Evolutionary conservation across 2,797 vertebrate species (phyloP), one percentile per base, ranked within the genome.

Genomic region (Melanitta fusca): DNA sequence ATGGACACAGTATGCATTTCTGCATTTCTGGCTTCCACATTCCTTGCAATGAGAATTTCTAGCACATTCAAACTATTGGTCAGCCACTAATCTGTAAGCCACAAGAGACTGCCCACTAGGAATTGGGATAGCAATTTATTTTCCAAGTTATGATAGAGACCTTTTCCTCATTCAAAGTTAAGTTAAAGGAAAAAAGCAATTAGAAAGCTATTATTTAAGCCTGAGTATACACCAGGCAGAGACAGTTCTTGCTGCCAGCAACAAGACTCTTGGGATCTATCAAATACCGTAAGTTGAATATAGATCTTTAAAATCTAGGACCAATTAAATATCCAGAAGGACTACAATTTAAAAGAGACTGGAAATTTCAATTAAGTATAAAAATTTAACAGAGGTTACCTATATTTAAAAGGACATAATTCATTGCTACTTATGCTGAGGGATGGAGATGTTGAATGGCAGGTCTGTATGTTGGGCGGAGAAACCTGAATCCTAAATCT

Each of bases 231-330:
- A 93, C 17, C 65, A 95, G 49, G 65, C 49, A 93, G 70, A 91
- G 61, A 77, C 25, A 45, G 56, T 66, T 96, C 72, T 86, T 43
- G 10, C 57, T 93, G 71, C 80, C 39, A 94, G 43, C 68, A 91
- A 32, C 6, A 62, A 89, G 66, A 47, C 79, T 83, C 79, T 51
- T 15, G n/a, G 74, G 58, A 87, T 81, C 65, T 86, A 85, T 96
- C 85, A 94, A 80, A 91, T 82, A 88, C 22, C 36, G 36, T 93
- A 54, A 71, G n/a, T 78, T 95, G 51, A 96, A 89, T 51, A 68
- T 27, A 97, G 45, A 41, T 39, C 43, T 94, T 95, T 81, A 97
- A 95, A 95, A 97, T 68, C 45, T 68, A 82, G 71, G 56, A 38
- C n/a, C 43, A 95, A 90, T 96, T 95, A 96, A 92, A 78, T 79